phyloP scores from a whole-genome alignment of 1,140 invertebrate species.

The Drosophila murphyi region DNA sequence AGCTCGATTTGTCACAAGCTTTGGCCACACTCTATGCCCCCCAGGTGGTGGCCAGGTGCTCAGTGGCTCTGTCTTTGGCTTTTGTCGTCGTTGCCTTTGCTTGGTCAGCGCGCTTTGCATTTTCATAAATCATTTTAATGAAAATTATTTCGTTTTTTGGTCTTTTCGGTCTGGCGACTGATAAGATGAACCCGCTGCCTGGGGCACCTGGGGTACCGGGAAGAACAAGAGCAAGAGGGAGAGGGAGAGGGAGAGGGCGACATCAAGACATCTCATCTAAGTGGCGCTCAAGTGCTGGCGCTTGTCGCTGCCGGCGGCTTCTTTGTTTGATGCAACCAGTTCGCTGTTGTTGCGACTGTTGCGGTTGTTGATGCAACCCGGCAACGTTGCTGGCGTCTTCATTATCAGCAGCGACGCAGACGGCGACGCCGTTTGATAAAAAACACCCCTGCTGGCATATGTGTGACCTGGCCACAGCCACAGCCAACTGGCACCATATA shows the following conservation, averaged over 20 bases:
- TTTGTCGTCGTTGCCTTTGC: slow-evolving; percentile 23
- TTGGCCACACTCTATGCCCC: slow-evolving; percentile 22
- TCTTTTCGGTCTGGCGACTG: slow-evolving; percentile 33
- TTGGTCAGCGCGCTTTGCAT: slow-evolving; percentile 74
- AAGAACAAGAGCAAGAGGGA: background rate
- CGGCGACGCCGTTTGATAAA: slow-evolving; percentile 62
- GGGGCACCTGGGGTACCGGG: slow-evolving; percentile 19
- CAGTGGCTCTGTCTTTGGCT: slow-evolving; percentile 17
- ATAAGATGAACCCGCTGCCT: slow-evolving; percentile 26
- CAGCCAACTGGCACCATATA: slow-evolving; percentile 12
- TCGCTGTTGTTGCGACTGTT: slow-evolving; percentile 12
- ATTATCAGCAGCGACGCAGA: slow-evolving; percentile 57
- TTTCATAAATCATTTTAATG: slow-evolving; percentile 83
- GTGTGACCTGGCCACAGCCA: slow-evolving; percentile 26
- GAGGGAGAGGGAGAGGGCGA: slow-evolving; percentile 22
- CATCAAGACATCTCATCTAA: slow-evolving; percentile 82
- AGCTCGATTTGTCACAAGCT: slow-evolving; percentile 66
- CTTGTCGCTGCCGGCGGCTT: slow-evolving; percentile 70
- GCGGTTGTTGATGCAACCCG: background rate
- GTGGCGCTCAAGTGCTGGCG: slow-evolving; percentile 73
- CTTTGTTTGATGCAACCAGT: slow-evolving; percentile 56
- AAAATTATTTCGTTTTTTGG: slow-evolving; percentile 54
- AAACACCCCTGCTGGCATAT: slow-evolving; percentile 45
- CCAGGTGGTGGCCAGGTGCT: slow-evolving; percentile 32
- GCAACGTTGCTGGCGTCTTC: slow-evolving; percentile 72